phyloP scores from a whole-genome alignment of 2,113 vertebrate species.

The Emydura subglobosa region DNA sequence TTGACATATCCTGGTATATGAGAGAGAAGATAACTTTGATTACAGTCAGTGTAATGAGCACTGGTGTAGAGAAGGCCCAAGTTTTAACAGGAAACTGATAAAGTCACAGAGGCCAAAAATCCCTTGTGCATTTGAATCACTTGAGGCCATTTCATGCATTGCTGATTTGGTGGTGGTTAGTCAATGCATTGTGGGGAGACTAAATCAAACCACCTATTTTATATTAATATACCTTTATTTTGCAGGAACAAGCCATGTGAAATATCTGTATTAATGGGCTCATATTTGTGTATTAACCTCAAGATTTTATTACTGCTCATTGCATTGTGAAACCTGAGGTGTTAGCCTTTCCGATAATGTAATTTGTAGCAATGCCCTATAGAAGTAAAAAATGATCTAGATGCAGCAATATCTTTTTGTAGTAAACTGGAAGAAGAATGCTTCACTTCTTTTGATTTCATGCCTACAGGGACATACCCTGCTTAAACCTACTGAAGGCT shows the following conservation, averaged over 20 bases:
- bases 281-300: fast-evolving
- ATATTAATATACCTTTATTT: fast-evolving
- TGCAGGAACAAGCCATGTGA: fast-evolving
- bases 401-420: background rate
- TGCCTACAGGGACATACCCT: background rate
- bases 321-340: background rate
- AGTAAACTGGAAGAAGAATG: fast-evolving
- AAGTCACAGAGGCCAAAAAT: background rate
- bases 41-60: too few species aligned
- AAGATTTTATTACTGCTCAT: background rate
- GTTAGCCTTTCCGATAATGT: background rate
- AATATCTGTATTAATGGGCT: background rate
- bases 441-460: background rate
- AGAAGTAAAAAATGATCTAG: background rate
- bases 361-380: background rate
- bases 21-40: background rate
- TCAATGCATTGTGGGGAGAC: fast-evolving
- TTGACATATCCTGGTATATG: background rate
- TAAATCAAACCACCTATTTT: fast-evolving
- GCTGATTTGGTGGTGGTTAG: fast-evolving
- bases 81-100: fast-evolving
- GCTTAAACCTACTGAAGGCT: background rate
- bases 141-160: fast-evolving
- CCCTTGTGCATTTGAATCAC: fast-evolving
- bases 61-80: fast-evolving